Evolutionary conservation across 2,797 vertebrate species (phyloP).

Genomic region (Danio choprae): DNA sequence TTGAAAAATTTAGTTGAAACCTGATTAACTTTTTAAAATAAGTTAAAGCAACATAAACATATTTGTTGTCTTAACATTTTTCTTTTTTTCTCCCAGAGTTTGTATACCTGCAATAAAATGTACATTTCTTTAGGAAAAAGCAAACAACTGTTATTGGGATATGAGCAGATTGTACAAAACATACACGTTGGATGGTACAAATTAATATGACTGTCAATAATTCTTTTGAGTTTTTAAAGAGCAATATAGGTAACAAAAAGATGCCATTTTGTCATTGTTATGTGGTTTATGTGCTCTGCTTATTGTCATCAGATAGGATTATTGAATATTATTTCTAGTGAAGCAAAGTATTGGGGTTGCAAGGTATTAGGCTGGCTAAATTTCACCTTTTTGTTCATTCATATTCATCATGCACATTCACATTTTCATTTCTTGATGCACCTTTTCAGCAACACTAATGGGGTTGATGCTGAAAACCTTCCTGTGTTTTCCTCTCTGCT

Average conservation of each 20-base stretch:
- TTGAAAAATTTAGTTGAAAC: too few relatives aligned
- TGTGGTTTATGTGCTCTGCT: not conserved
- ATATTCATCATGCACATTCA: not conserved
- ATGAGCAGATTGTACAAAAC: too few relatives aligned
- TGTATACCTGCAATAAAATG: too few relatives aligned
- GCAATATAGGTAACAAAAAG: not conserved
- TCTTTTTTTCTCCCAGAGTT: too few relatives aligned
- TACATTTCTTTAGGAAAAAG: too few relatives aligned
- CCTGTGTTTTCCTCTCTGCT: conserved; percentile 11
- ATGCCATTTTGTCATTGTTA: not conserved
- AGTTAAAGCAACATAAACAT: too few relatives aligned
- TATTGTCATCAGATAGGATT: not conserved
- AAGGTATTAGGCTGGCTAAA: not conserved
- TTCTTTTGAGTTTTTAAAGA: not conserved
- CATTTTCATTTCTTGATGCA: not conserved
- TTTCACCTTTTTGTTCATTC: not conserved
- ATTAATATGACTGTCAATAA: not conserved
- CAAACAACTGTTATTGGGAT: too few relatives aligned
- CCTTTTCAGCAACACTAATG: conserved; percentile 12
- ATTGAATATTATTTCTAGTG: not conserved
- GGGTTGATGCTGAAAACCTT: not conserved
- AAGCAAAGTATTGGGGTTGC: not conserved
- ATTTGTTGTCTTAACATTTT: too few relatives aligned
- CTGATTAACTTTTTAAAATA: too few relatives aligned
- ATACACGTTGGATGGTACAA: too few relatives aligned